A percentile compares a stretch with the other conserved stretches of the same genome.
Evolutionary conservation across 2,888 invertebrate genomes (phyloP).

Genomic region (Diogma glabrata): DNA sequence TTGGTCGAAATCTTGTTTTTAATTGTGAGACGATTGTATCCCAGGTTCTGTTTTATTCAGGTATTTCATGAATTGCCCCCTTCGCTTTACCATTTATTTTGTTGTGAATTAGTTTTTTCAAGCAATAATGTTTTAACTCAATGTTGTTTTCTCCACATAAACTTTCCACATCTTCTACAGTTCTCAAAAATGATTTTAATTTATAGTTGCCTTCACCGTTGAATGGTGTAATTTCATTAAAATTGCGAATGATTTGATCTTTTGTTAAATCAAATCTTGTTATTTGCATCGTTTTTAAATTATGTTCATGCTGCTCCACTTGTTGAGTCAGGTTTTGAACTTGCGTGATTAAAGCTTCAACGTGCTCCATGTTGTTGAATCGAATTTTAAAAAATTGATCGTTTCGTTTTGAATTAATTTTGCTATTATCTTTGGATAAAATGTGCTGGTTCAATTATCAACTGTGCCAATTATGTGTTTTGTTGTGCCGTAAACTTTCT

Average conservation of each 20-base stretch:
- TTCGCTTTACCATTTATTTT: constrained; percentile 1
- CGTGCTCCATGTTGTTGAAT: too few relatives aligned
- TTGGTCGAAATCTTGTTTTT: not conserved
- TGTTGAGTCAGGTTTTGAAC: too few relatives aligned
- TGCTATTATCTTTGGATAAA: too few relatives aligned
- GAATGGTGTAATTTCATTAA: not conserved
- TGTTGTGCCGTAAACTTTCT: too few relatives aligned
- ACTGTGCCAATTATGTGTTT: too few relatives aligned
- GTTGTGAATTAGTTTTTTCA: not conserved
- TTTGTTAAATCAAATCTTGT: not conserved
- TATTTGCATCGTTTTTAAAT: too few relatives aligned
- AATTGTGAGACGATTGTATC: not conserved
- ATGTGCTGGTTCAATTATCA: too few relatives aligned
- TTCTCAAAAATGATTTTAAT: not conserved
- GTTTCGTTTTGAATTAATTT: too few relatives aligned
- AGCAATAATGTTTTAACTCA: not conserved
- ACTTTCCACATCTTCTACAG: not conserved
- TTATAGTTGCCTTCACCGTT: not conserved
- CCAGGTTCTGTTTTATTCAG: not conserved
- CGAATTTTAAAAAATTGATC: too few relatives aligned
- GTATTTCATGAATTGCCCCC: not conserved
- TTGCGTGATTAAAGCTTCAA: too few relatives aligned
- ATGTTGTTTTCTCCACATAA: not conserved
- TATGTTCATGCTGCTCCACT: too few relatives aligned
- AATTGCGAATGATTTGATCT: not conserved